Conservation (phyloP, 1,140 invertebrate species). For the Scylla paramamosain region DNA sequence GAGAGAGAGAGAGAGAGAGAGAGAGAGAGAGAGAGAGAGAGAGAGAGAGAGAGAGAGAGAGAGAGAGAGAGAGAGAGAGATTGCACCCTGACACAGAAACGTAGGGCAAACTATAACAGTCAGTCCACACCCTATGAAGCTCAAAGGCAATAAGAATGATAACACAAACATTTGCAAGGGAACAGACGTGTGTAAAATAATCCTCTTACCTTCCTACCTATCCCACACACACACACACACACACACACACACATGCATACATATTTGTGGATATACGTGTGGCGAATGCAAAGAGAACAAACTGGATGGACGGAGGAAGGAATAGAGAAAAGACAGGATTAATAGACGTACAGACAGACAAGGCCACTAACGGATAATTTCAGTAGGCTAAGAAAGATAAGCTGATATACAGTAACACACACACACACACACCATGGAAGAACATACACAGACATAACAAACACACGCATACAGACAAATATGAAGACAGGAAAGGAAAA, state of each 20-base stretch:
- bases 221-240: not conserved
- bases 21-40: slow-evolving; percentile 33
- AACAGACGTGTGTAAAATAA: no score
- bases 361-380: not conserved
- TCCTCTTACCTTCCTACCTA: not conserved
- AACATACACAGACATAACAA: not conserved
- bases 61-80: not conserved
- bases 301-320: no score
- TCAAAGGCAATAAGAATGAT: no score
- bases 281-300: not conserved
- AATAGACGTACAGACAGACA: not conserved
- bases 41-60: slow-evolving; percentile 23
- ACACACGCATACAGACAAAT: not conserved
- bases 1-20: not conserved
- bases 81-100: no score
- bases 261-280: not conserved
- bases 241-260: not conserved
- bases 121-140: no score
- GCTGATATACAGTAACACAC: no score
- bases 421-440: not conserved
- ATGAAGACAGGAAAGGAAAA: not conserved
- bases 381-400: no score
- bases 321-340: no score
- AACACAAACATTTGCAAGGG: no score
- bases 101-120: no score